Evolutionary conservation across 2,888 invertebrate species (phyloP).

Genomic region (Drosophila neonasuta): DNA sequence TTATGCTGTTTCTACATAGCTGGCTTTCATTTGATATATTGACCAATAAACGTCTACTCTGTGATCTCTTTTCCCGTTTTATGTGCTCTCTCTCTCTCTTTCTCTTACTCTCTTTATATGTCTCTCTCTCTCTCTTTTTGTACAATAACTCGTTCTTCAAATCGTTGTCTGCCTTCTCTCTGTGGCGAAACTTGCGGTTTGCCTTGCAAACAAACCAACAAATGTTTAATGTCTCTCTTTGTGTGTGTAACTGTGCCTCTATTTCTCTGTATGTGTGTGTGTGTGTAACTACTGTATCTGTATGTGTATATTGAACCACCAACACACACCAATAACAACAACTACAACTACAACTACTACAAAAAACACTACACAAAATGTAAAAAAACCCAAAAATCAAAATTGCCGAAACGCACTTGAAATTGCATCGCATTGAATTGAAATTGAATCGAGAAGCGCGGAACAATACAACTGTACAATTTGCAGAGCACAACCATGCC

Average conservation of each 20-base stretch:
- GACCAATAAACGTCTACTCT: constrained; percentile 70
- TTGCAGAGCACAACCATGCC: constrained; percentile 87
- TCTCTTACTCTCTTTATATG: constrained; percentile 43
- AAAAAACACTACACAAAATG: constrained; percentile 35
- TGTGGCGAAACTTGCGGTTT: constrained; percentile 39
- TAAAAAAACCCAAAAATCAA: constrained; percentile 39
- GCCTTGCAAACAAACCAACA: constrained; percentile 11
- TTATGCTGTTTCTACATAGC: constrained; percentile 47
- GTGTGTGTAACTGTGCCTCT: constrained; percentile 43
- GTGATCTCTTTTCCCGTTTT: constrained; percentile 78
- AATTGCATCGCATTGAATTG: constrained; percentile 33
- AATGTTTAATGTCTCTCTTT: constrained; percentile 35
- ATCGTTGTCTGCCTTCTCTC: constrained; percentile 36
- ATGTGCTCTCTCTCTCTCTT: constrained; percentile 70
- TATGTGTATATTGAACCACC: constrained; percentile 2
- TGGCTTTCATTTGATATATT: constrained; percentile 50
- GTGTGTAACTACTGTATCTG: constrained; percentile 36
- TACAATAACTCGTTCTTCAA: constrained; percentile 49
- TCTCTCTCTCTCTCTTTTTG: constrained; percentile 41
- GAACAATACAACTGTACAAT: constrained; percentile 82
- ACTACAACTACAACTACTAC: constrained; percentile 10
- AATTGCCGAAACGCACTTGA: constrained; percentile 38
- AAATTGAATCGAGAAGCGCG: constrained; percentile 76
- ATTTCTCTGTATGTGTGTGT: constrained; percentile 23
- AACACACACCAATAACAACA: neutral